Base-by-base conservation (phyloP, 92 coral and sea anemone species). In the Zoanthus sociatus region DNA sequence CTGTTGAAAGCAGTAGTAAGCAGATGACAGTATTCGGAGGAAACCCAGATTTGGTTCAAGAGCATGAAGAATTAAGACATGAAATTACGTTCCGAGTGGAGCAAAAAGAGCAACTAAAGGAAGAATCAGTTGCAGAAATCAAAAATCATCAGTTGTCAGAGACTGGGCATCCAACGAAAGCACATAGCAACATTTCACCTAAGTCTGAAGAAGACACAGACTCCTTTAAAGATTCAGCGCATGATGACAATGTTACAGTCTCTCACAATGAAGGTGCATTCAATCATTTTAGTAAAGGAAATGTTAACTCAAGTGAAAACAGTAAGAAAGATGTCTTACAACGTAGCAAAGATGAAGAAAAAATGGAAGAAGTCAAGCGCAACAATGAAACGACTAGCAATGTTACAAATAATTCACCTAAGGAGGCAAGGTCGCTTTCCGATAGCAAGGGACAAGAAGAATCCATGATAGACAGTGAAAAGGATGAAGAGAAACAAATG, bases 401-500 rank as follows among this genome's bases (percentile, higher is more conserved):
- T 13, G 20, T n/a, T 58, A 18, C 15, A 58, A 58, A 15, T 58
- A 18, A 5, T 58, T 3, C 64, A 13, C 20, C 32, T 17, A 2
- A 63, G 69, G 26, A 63, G 1, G 5, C 69, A 5, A 1, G 0
- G 6, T 2, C 69, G 26, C 6, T 7, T 63, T 8, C 69, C n/a
- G 69, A n/a, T 7, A 4, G 68, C 14, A 15, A 26, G 10, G 18
- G 5, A 20, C 16, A 81, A 76, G 7, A 81, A 47, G 26, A n/a
- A 20, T 46, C 51, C 42, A 37, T 37, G 4, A 37, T 4, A 37
- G 42, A 37, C 42, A 37, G 42, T 37, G 2, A 1, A 42, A 18
- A 79, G 9, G 15, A 0, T 79, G 84, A 44, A 13, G 17, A 21
- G 7, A 73, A 79, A 60, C 32, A 61, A 44, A 79, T 79, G 84